A percentile compares a stretch with the other conserved stretches of the same genome.
Conservation (phyloP, 2,113 vertebrate species). For the Felis catus region F.catus_Fca126_mat1.0 CM031413.1:166756501-166757000, state of each 20-base stretch:
- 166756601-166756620: background rate
- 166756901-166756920: accelerated
- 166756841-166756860: too few species aligned
- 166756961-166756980: background rate
- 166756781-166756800: background rate
- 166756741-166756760: background rate
- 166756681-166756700: background rate
- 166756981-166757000: background rate
- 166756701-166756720: background rate
- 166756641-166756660: background rate
- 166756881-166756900: background rate
- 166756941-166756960: background rate
- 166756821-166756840: background rate
- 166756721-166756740: too few species aligned
- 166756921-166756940: accelerated
- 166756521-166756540: background rate
- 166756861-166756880: background rate
- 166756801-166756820: too few species aligned
- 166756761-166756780: background rate
- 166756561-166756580: background rate
- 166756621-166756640: background rate
- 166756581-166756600: background rate
- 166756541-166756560: background rate
- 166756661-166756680: background rate
- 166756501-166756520: background rate